These are phyloP conservation scores for Peromyscus leucopus DNA, from an alignment of 2,113 vertebrate species.

Conservation along the genomic window DNA sequence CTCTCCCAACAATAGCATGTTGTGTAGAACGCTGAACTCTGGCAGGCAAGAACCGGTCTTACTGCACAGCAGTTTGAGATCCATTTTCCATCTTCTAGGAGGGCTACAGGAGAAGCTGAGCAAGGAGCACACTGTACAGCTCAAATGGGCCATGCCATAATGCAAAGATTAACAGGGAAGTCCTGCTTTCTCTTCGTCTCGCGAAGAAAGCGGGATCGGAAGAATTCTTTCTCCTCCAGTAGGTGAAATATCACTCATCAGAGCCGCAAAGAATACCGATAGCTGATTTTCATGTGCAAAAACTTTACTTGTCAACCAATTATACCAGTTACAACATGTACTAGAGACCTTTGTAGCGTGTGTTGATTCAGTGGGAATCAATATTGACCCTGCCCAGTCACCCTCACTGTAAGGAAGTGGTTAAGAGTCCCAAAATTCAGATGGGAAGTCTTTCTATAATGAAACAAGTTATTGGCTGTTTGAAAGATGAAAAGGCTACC, in stretches of 20 bases:
- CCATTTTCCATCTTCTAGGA: conserved; percentile 55
- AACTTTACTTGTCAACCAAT: not conserved
- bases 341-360: not conserved
- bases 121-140: not conserved
- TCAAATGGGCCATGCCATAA: conserved; percentile 54
- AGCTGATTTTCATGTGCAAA: not conserved
- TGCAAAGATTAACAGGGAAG: not conserved
- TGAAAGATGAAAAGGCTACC: not conserved
- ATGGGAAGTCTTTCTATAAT: not conserved
- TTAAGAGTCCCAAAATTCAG: not conserved
- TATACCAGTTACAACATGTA: not conserved
- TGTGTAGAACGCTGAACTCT: not conserved
- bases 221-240: not conserved
- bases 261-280: not conserved
- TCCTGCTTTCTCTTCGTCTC: conserved; percentile 7
- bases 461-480: conserved; percentile 3
- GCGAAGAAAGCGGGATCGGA: not conserved
- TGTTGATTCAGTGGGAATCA: not conserved
- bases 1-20: conserved; percentile 18
- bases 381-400: not conserved
- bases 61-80: not conserved
- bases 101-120: conserved; percentile 49
- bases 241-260: not conserved
- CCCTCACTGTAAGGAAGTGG: not conserved
- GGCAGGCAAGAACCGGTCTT: conserved; percentile 12